Base-by-base conservation (phyloP, 2,888 invertebrate genomes). In the Drosophila percnosoma region DNA sequence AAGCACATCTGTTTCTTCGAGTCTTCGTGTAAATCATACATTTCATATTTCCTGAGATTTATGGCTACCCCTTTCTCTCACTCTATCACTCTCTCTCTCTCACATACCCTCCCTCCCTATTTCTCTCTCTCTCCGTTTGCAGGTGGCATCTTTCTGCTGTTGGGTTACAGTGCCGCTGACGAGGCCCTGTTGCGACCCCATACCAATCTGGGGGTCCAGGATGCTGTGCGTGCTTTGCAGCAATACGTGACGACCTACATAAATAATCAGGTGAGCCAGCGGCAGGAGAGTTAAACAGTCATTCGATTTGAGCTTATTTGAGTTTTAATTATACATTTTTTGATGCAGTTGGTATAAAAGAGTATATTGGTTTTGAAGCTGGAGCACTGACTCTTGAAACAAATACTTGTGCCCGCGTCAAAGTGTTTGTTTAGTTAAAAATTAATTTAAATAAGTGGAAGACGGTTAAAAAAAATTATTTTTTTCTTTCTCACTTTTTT, bases 161-260 rank as follows among this genome's bases (percentile, higher is more conserved):
- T 98, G 68, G 98, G 98, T 67, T 98, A 97, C 93, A 98, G 98
- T 89, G 96, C 97, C 70, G 96, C 96, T n/a, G 98, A 98, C 92
- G 97, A 98, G 93, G 95, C 96, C 1, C 94, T 97, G 67, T 94
- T 98, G 83, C 95, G 96, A 80, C 97, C 96, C 40, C 96, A 97
- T 92, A 97, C 97, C 4, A 96, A 97, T 68, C 94, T 97, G 63
- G 97, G 97, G 10, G 96, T 98, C 58, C 96, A 96, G 91, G 97
- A 97, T 93, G 96, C 97, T 55, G 97, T 97, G 36, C 94, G 96
- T 81, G 96, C 97, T 15, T 94, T 98, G 76, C 97, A 98, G 92
- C 96, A 95, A 89, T 96, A 97, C 90, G 94, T 97, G 91, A 94
- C 95, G 76, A 94, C 95, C 62, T 95, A 96, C 85, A 95, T 96